Conservation (phyloP, 2,113 vertebrate species). For the Brachypodius melanocephalos region DNA sequence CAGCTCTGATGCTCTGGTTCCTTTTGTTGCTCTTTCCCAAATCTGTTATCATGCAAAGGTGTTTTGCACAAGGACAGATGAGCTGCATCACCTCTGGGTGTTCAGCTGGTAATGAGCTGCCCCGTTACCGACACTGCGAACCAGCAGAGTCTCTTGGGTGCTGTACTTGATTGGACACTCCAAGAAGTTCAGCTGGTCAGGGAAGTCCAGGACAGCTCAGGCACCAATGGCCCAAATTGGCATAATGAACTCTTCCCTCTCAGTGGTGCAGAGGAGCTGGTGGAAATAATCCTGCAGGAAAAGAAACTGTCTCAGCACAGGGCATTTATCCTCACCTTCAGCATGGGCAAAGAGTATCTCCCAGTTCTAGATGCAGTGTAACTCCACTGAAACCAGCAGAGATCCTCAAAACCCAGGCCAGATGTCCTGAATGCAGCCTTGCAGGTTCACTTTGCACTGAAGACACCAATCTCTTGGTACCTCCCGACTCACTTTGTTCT, state of each 20-base stretch:
- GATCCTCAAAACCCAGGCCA: neutral
- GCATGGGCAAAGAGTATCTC: neutral
- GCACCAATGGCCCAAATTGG: slow-evolving; percentile 80
- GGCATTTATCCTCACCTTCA: neutral
- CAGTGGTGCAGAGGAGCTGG: slow-evolving; percentile 77
- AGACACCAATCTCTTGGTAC: neutral
- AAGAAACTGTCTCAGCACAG: neutral
- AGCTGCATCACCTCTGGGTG: slow-evolving; percentile 73
- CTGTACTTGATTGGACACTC: slow-evolving; percentile 78
- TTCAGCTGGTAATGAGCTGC: slow-evolving; percentile 75
- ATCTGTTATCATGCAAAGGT: neutral
- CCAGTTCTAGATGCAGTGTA: neutral
- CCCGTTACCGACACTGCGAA: slow-evolving; percentile 79
- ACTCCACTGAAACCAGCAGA: neutral
- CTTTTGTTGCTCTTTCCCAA: neutral
- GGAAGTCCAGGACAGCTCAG: slow-evolving; percentile 82
- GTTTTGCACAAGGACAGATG: neutral
- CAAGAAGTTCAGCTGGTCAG: slow-evolving; percentile 79
- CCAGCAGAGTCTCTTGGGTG: slow-evolving; percentile 78
- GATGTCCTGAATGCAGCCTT: neutral
- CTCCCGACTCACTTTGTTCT: slow-evolving; percentile 83
- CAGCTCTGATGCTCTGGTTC: neutral
- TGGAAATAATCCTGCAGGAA: slow-evolving; percentile 82
- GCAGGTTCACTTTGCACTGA: neutral
- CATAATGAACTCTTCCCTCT: slow-evolving; percentile 74